phyloP scores from a whole-genome alignment of 2,888 invertebrate species.

The Hypena proboscidalis region DNA sequence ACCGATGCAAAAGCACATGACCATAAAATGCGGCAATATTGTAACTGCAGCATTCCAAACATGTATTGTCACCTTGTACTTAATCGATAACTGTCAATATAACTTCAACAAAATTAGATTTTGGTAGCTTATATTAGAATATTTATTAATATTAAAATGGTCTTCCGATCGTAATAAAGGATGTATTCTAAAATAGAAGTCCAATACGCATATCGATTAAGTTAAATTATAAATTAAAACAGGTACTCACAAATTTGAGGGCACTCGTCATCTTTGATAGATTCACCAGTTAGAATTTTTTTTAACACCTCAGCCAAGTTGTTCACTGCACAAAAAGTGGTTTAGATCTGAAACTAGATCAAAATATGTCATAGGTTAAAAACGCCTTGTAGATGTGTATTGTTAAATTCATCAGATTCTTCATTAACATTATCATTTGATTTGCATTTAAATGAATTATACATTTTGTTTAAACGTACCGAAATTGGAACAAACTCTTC shows the following conservation, averaged over 20 bases:
- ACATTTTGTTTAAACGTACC: conserved; percentile 75
- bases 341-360: conserved; percentile 76
- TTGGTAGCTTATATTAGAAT: too few species aligned
- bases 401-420: conserved; percentile 65
- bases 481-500: conserved; percentile 74
- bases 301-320: conserved; percentile 47
- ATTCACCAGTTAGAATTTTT: conserved; percentile 37
- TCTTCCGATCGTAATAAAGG: too few species aligned
- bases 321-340: conserved; percentile 66
- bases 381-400: conserved; percentile 59
- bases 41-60: conserved; percentile 28
- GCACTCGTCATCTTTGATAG: conserved; percentile 49
- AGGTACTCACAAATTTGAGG: conserved; percentile 59
- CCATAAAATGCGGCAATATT: conserved; percentile 7
- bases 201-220: conserved; percentile 15
- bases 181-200: conserved; percentile 3
- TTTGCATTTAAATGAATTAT: conserved; percentile 78
- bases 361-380: conserved; percentile 62
- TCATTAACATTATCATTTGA: conserved; percentile 75
- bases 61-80: conserved; percentile 25
- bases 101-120: not conserved
- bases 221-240: conserved; percentile 22
- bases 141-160: too few species aligned
- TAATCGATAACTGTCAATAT: conserved; percentile 6
- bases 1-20: conserved; percentile 9